Conservation (phyloP, 2,797 vertebrate genomes). For the Lepilemur septentrionalis region DNA sequence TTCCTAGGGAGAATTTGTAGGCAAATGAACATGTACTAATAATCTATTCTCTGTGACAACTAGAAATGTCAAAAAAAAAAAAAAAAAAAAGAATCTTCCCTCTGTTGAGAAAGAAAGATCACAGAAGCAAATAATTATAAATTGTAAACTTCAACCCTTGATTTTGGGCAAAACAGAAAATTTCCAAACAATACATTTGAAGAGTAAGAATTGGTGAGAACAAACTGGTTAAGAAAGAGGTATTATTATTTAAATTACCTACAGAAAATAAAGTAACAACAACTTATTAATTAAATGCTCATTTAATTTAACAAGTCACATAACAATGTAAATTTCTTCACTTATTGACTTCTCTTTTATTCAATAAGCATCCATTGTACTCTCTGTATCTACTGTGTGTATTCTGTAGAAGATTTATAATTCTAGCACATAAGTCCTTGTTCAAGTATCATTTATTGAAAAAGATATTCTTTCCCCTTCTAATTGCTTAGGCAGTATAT, state of each 20-base stretch:
- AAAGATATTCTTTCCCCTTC: background rate
- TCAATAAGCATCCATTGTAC: background rate
- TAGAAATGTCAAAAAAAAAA: too few relatives aligned
- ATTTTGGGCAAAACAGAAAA: background rate
- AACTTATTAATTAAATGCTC: background rate
- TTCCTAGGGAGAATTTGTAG: background rate
- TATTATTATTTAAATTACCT: background rate
- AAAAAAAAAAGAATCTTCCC: too few relatives aligned
- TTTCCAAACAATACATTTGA: background rate
- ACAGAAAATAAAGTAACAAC: background rate
- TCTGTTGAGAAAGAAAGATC: background rate
- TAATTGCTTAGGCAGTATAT: background rate
- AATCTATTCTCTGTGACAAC: background rate
- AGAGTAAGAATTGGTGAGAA: background rate
- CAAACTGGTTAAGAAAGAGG: background rate
- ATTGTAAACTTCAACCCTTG: background rate
- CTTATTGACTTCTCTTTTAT: background rate
- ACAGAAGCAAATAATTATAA: background rate
- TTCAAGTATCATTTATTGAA: background rate
- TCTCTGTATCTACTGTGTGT: background rate
- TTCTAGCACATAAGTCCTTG: background rate
- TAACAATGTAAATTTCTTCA: background rate
- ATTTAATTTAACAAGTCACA: background rate
- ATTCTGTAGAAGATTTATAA: background rate
- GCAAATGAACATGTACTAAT: background rate